Evolutionary conservation across 2,888 invertebrate genomes (phyloP).

Genomic region (Mythimna vitellina): DNA sequence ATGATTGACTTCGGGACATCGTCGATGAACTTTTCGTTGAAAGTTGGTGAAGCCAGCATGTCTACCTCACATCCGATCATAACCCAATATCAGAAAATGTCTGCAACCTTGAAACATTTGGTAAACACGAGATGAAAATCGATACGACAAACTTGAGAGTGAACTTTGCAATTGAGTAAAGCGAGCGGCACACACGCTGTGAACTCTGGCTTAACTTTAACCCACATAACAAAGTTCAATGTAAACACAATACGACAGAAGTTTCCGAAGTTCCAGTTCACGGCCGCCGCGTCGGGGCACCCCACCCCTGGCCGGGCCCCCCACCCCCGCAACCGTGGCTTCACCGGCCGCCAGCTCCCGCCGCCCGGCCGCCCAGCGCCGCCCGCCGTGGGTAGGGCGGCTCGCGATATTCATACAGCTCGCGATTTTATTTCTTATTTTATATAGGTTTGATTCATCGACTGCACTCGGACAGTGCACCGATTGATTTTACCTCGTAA

Average conservation of each 20-base stretch:
- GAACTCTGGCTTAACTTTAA: conserved; percentile 91
- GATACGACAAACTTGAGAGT: conserved; percentile 87
- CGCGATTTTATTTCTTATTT: conserved; percentile 62
- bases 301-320: conserved; percentile 51
- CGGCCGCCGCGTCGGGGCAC: conserved; percentile 78
- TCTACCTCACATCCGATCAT: conserved; percentile 30
- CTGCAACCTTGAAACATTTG: conserved; percentile 87
- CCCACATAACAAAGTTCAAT: conserved; percentile 91
- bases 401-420: conserved; percentile 63
- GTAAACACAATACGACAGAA: conserved; percentile 90
- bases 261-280: conserved; percentile 89
- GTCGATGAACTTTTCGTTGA: conserved; percentile 7
- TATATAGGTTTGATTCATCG: conserved; percentile 67
- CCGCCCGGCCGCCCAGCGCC: conserved; percentile 44
- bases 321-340: conserved; percentile 52
- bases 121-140: conserved; percentile 89
- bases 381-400: conserved; percentile 37
- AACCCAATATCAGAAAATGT: conserved; percentile 55
- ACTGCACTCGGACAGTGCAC: conserved; percentile 56
- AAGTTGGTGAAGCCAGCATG: conserved; percentile 21
- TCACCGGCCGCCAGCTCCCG: conserved; percentile 5
- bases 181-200: conserved; percentile 85
- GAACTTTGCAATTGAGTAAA: conserved; percentile 88
- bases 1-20: conserved; percentile 1
- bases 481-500: conserved; percentile 62